Evolutionary conservation across 2,888 invertebrate species (phyloP).

Genomic region (Polyommatus iphigenia): DNA sequence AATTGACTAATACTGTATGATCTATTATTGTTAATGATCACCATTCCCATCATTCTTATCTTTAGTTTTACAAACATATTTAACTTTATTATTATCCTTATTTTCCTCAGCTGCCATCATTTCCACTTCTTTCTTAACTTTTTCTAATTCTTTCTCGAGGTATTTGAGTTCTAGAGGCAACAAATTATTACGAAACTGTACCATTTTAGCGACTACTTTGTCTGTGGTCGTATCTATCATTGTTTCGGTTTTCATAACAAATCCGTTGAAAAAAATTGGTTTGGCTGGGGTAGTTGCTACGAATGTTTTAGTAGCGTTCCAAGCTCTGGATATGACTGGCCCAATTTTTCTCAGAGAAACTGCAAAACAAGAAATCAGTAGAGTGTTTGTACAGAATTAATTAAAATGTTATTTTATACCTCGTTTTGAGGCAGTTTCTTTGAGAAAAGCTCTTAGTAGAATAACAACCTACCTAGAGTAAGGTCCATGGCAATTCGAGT

Average conservation of each 20-base stretch:
- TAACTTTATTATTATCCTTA: neutral
- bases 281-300: slow-evolving; percentile 51
- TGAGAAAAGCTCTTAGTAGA: slow-evolving; percentile 38
- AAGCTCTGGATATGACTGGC: slow-evolving; percentile 55
- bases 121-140: slow-evolving; percentile 38
- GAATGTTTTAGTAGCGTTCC: slow-evolving; percentile 53
- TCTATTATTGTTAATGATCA: neutral
- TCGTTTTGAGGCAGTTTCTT: slow-evolving; percentile 64
- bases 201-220: slow-evolving; percentile 48
- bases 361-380: slow-evolving; percentile 58
- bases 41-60: neutral
- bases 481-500: slow-evolving; percentile 61
- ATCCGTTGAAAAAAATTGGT: slow-evolving; percentile 53
- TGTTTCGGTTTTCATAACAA: slow-evolving; percentile 53
- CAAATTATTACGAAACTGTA: slow-evolving; percentile 51
- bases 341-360: slow-evolving; percentile 62
- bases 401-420: neutral
- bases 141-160: slow-evolving; percentile 58
- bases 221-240: slow-evolving; percentile 44
- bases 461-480: slow-evolving; percentile 54
- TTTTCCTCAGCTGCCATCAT: neutral
- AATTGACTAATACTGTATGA: neutral
- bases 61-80: neutral
- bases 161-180: slow-evolving; percentile 55
- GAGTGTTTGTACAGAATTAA: slow-evolving; percentile 38